Conservation (phyloP, 2,888 invertebrate genomes). For the Lingula anatina region DNA sequence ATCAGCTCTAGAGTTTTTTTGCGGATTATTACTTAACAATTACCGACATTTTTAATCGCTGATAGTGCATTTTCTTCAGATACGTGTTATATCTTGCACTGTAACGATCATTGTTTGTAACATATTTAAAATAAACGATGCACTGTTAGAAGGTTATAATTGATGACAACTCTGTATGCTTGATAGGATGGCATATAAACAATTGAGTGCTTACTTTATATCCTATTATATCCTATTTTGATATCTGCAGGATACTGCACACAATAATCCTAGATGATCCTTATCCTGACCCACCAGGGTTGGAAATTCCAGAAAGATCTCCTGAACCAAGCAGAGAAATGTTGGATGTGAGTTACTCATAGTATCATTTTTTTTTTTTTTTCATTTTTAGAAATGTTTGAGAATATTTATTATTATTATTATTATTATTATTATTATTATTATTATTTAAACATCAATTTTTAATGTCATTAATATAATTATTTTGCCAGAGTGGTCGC, state of each 20-base stretch:
- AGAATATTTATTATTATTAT: too few species aligned
- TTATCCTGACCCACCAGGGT: conserved; percentile 77
- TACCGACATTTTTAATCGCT: neutral
- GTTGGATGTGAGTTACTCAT: conserved; percentile 55
- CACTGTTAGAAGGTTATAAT: too few species aligned
- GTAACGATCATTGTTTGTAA: too few species aligned
- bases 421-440: too few species aligned
- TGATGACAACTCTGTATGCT: too few species aligned
- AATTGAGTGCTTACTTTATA: neutral
- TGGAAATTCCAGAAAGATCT: conserved; percentile 75
- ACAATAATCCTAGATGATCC: conserved; percentile 95
- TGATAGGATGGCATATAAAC: too few species aligned
- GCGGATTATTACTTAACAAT: neutral
- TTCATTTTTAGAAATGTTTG: conserved; percentile 23
- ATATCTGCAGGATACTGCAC: conserved; percentile 74
- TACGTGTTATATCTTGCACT: too few species aligned
- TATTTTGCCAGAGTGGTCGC: conserved; percentile 57
- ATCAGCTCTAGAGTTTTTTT: too few species aligned
- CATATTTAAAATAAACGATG: too few species aligned
- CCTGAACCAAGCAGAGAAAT: conserved; percentile 83
- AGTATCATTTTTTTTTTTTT: neutral
- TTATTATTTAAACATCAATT: neutral
- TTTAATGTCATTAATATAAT: neutral
- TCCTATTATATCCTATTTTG: neutral
- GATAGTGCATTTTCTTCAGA: neutral